Evolutionary conservation across 2,888 invertebrate genomes (phyloP).

Genomic region (Gryllus longicercus): DNA sequence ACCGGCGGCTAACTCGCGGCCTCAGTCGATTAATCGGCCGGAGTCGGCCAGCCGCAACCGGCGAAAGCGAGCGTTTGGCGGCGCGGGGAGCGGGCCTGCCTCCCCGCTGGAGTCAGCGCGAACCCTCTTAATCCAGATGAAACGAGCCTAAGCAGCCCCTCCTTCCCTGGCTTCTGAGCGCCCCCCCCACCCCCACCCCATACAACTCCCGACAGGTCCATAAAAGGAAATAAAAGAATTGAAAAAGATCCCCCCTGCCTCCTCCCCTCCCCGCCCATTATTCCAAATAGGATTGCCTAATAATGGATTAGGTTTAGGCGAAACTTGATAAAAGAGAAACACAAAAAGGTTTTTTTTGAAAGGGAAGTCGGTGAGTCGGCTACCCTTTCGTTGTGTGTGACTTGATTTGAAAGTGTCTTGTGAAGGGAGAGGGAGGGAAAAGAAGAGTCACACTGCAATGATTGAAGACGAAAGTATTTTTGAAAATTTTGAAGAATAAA

Average conservation of each 20-base stretch:
- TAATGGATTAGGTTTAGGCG: conserved; percentile 2
- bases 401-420: background rate
- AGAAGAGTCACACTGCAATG: too few species aligned
- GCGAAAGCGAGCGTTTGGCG: too few species aligned
- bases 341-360: conserved; percentile 2
- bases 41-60: too few species aligned
- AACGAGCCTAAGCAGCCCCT: conserved; percentile 3
- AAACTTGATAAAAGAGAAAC: conserved; percentile 11
- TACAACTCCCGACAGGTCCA: conserved; percentile 2
- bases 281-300: conserved; percentile 9
- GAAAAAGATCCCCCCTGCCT: background rate
- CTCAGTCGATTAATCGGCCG: too few species aligned
- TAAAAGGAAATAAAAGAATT: conserved; percentile 17
- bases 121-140: background rate
- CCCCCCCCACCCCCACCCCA: background rate
- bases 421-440: background rate
- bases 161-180: background rate
- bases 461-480: too few species aligned
- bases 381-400: conserved; percentile 6
- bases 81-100: too few species aligned
- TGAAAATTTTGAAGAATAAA: too few species aligned
- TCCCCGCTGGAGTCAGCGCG: background rate
- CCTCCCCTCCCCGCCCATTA: background rate
- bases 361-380: background rate
- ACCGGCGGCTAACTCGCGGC: too few species aligned